Conservation (phyloP, 2,797 vertebrate genomes). For the Danio tinwini region DNA sequence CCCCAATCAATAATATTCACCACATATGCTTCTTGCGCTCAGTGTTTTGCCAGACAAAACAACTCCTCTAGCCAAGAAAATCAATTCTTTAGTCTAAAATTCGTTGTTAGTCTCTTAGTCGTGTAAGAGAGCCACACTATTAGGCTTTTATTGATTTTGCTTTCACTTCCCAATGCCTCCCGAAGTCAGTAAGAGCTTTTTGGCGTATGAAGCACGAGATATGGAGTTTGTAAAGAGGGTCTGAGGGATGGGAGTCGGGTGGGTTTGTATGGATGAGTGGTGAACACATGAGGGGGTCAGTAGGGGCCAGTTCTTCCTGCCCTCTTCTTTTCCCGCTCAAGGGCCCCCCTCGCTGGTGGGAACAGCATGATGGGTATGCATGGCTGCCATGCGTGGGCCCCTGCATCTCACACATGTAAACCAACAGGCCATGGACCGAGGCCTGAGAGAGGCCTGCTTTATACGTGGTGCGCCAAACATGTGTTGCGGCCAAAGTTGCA, state of each 20-base stretch:
- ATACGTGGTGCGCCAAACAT: constrained; percentile 85
- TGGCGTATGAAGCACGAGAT: constrained; percentile 1
- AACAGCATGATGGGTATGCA: constrained; percentile 68
- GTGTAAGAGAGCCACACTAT: constrained; percentile 28
- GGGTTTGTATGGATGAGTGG: constrained; percentile 48
- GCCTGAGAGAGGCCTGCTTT: constrained; percentile 73
- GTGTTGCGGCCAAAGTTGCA: constrained; percentile 86
- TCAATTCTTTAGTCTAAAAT: constrained; percentile 18
- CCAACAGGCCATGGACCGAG: constrained; percentile 79
- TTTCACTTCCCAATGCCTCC: constrained; percentile 39
- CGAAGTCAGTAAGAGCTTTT: constrained; percentile 31
- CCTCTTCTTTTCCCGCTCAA: constrained; percentile 68
- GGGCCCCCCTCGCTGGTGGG: constrained; percentile 62
- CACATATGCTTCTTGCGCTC: constrained; percentile 10
- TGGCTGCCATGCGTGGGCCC: constrained; percentile 78
- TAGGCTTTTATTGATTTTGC: constrained; percentile 42
- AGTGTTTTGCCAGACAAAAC: constrained; percentile 31
- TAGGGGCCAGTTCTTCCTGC: constrained; percentile 66
- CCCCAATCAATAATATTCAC: constrained; percentile 24
- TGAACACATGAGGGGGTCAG: constrained; percentile 60
- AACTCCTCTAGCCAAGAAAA: constrained; percentile 22
- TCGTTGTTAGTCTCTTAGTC: constrained; percentile 11
- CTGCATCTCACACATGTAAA: constrained; percentile 83
- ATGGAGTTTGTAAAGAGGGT: constrained; percentile 38
- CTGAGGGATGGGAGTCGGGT: constrained; percentile 34